These are phyloP conservation scores for Hydrotaea cyrtoneurina DNA, from an alignment of 2,888 invertebrate species.

Conservation along the genomic window DNA sequence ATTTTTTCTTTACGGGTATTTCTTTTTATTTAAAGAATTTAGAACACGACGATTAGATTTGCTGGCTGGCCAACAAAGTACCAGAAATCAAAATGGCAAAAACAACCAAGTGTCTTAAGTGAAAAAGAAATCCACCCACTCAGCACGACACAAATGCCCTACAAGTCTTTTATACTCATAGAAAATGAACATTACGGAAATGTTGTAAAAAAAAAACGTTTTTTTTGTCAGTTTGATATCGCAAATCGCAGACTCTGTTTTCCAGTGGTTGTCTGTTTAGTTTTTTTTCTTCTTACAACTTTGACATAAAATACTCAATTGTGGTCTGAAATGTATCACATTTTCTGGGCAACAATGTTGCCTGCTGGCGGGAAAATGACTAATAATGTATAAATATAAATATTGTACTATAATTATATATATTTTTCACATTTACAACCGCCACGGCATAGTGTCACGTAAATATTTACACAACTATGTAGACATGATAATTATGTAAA, in stretches of 20 bases:
- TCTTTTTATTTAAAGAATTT: constrained; percentile 25
- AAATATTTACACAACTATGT: constrained; percentile 50
- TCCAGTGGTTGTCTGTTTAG: neutral
- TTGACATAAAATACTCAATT: constrained; percentile 20
- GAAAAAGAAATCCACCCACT: constrained; percentile 55
- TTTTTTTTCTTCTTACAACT: neutral
- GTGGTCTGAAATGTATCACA: constrained; percentile 27
- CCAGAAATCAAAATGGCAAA: neutral
- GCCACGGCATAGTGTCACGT: constrained; percentile 54
- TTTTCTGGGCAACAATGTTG: constrained; percentile 16
- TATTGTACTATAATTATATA: constrained; percentile 22
- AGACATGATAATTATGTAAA: constrained; percentile 59
- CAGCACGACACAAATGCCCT: constrained; percentile 62
- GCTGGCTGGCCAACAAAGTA: neutral
- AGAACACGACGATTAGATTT: constrained; percentile 59
- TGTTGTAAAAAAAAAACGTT: constrained; percentile 17
- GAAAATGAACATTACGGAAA: constrained; percentile 2
- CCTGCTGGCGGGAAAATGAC: neutral
- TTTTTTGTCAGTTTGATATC: neutral
- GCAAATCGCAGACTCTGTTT: neutral
- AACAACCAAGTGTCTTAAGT: constrained; percentile 4
- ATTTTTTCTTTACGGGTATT: constrained; percentile 13
- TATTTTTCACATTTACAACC: neutral
- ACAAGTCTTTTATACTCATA: neutral
- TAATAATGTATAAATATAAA: neutral